A percentile compares a stretch with the other conserved stretches of the same genome.
Conservation (phyloP, 1,140 invertebrate genomes). For the Temnothorax longispinosus region DNA sequence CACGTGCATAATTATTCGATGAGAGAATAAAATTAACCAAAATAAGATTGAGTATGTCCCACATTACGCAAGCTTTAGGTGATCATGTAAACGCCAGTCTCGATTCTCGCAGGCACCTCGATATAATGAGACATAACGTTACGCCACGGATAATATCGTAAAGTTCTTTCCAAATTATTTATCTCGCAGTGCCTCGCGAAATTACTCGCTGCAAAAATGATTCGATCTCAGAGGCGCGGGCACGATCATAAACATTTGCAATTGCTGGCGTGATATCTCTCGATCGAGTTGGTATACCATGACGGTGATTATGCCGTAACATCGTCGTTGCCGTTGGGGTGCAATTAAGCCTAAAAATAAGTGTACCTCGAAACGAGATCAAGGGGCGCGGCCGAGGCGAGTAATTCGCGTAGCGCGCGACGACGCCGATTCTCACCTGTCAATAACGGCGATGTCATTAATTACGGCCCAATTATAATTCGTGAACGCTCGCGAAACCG, state of each 20-base stretch:
- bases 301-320: slow-evolving; percentile 74
- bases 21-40: neutral
- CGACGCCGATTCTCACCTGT: slow-evolving; percentile 67
- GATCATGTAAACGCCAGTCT: neutral
- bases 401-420: slow-evolving; percentile 61
- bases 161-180: slow-evolving; percentile 44
- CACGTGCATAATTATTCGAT: neutral
- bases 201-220: slow-evolving; percentile 24
- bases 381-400: slow-evolving; percentile 61
- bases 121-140: slow-evolving; percentile 28
- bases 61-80: slow-evolving; percentile 21
- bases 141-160: slow-evolving; percentile 25
- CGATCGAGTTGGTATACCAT: slow-evolving; percentile 42
- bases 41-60: slow-evolving; percentile 14
- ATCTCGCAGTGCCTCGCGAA: slow-evolving; percentile 31
- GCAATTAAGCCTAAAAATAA: slow-evolving; percentile 78
- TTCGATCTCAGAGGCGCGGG: slow-evolving; percentile 30
- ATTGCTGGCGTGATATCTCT: slow-evolving; percentile 58
- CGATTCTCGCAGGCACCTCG: slow-evolving; percentile 1
- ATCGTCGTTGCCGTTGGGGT: slow-evolving; percentile 51
- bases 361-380: slow-evolving; percentile 54
- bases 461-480: slow-evolving; percentile 81
- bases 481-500: slow-evolving; percentile 65
- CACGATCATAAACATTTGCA: slow-evolving; percentile 37
- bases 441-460: slow-evolving; percentile 79